Base-by-base conservation (phyloP, 37 sponge, comb jelly and placozoan genomes). In the Corticium candelabrum region DNA sequence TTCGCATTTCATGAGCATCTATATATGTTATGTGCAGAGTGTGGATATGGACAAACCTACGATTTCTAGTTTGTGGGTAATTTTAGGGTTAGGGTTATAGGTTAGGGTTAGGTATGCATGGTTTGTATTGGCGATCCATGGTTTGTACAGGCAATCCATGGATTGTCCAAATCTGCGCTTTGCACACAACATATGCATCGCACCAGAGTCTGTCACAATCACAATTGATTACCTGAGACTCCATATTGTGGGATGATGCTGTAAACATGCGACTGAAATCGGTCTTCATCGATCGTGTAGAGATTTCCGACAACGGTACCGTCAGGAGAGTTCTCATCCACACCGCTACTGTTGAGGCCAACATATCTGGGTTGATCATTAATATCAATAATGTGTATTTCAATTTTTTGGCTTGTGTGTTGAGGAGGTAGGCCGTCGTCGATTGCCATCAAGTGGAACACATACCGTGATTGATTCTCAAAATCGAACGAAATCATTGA, bases 341-440 rank as follows among this genome's bases (percentile, higher is more conserved):
- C 73, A 35, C 73, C 73, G 35, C 5, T 70, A 32, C 73, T 70
- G 35, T 70, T 70, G 29, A 70, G 36, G 31, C 5, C 73, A 34
- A 70, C 73, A 7, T 70, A 7, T 7, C 31, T 70, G 4, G 73
- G 73, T 32, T 4, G 73, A 70, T 70, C 73, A 34, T 70, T 70
- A 4, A 29, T 32, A 70, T 70, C 21, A 5, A 29, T 34, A 34
- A 70, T 32, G 5, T 34, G 73, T 30, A 70, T 15, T 32, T 7
- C 21, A 35, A 70, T 70, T 15, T 70, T 34, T 70, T 35, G 31
- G 21, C 31, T 70, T 32, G 31, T 70, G 62, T 21, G 11, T 21
- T 11, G 15, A 50, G 62, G 62, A 70, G 73, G 33, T 7, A 29
- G 7, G 5, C 73, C 73, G 21, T 70, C 36, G 31, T 70, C 73